A percentile compares a stretch with the other conserved stretches of the same genome.
These are phyloP conservation scores for Hycleus phaleratus DNA, from an alignment of 1,140 invertebrate genomes.

Conservation along the genomic window DNA sequence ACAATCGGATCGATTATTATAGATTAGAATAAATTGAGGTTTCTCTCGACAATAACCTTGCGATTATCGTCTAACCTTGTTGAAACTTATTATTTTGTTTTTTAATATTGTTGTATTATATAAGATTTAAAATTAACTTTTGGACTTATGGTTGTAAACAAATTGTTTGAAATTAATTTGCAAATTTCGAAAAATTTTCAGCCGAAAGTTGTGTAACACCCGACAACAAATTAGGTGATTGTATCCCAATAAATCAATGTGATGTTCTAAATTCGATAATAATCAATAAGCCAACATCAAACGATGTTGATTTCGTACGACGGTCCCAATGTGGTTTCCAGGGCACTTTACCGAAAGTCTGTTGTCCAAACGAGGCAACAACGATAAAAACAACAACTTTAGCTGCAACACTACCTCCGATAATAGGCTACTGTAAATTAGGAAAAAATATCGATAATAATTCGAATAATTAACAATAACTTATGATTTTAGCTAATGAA, in stretches of 20 bases:
- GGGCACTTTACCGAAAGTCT: slow-evolving; percentile 45
- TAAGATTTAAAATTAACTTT: no score
- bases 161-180: no score
- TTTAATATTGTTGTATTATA: no score
- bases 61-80: no score
- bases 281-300: slow-evolving; percentile 2
- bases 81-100: no score
- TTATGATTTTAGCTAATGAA: background rate
- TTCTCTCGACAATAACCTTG: no score
- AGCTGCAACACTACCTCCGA: background rate
- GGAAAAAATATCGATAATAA: background rate
- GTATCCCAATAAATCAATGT: slow-evolving; percentile 41
- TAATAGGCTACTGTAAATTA: no score
- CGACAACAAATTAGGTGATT: slow-evolving; percentile 33
- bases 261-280: slow-evolving; percentile 21
- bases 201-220: slow-evolving; percentile 35
- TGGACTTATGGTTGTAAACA: no score
- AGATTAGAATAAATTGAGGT: no score
- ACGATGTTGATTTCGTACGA: slow-evolving; percentile 36
- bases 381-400: background rate
- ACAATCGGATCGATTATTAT: no score
- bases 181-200: background rate
- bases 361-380: slow-evolving; percentile 28
- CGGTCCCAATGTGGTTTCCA: slow-evolving; percentile 48
- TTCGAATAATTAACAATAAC: background rate